Conservation (phyloP, 1,140 invertebrate species). For the Papilio glaucus region DNA sequence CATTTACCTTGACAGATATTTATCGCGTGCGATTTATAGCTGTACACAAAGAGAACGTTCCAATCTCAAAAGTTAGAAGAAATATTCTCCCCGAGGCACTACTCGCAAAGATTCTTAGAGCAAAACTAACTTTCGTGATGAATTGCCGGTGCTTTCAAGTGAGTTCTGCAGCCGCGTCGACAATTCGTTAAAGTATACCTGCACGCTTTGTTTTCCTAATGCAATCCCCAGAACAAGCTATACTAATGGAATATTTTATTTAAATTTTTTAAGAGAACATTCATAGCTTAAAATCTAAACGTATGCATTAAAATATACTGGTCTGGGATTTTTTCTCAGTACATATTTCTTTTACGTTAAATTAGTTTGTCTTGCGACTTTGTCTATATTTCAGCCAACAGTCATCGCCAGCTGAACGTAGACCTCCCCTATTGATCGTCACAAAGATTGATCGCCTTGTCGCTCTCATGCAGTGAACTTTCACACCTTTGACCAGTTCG, state of each 20-base stretch:
- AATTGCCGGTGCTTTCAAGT: constrained; percentile 16
- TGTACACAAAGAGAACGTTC: constrained; percentile 21
- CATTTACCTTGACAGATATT: constrained; percentile 30
- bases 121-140: constrained; percentile 36
- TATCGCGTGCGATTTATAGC: constrained; percentile 28
- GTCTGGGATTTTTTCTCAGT: too few species aligned
- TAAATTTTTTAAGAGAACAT: background rate
- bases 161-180: constrained; percentile 30
- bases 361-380: too few species aligned
- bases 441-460: too few species aligned
- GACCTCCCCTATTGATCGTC: too few species aligned
- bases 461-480: too few species aligned
- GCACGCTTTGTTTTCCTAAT: constrained; percentile 19
- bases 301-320: too few species aligned
- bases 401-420: too few species aligned
- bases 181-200: constrained; percentile 31
- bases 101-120: constrained; percentile 36
- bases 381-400: too few species aligned
- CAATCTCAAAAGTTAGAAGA: constrained; percentile 35
- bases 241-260: background rate
- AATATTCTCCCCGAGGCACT: constrained; percentile 33
- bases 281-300: background rate
- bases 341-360: too few species aligned
- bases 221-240: background rate
- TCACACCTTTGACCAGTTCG: too few species aligned